These are phyloP conservation scores for Ceriagrion tenellum DNA, from an alignment of 2,888 invertebrate genomes.

Conservation along the genomic window DNA sequence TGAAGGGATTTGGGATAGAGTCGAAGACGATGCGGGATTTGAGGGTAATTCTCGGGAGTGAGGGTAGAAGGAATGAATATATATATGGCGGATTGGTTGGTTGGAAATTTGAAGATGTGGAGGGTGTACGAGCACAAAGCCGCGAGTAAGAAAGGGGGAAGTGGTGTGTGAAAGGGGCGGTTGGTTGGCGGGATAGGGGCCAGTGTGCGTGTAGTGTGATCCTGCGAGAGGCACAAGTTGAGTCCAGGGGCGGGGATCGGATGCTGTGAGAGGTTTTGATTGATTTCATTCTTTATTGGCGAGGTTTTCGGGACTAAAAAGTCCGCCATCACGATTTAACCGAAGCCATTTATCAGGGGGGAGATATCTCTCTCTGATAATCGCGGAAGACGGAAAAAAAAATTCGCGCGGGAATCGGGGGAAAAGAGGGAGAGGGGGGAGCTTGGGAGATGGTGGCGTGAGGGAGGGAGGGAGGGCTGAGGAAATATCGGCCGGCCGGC, in stretches of 20 bases:
- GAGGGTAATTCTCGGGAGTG: background rate
- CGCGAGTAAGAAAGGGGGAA: background rate
- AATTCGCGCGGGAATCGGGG: background rate
- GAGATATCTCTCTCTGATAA: conserved; percentile 34
- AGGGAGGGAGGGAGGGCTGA: background rate
- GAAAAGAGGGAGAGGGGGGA: background rate
- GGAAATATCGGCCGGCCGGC: background rate
- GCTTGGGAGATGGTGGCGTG: background rate
- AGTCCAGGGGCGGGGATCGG: background rate
- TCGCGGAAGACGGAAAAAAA: conserved; percentile 32
- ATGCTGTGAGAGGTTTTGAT: conserved; percentile 43
- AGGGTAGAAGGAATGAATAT: no score
- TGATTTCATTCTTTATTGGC: conserved; percentile 64
- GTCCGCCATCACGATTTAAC: conserved; percentile 62
- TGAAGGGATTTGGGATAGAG: background rate
- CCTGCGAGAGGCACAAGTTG: background rate
- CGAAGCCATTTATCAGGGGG: conserved; percentile 57
- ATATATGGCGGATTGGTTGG: background rate
- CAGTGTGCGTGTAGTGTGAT: no score
- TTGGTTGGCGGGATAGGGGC: no score
- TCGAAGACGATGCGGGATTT: background rate
- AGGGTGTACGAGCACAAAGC: background rate
- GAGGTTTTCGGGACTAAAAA: conserved; percentile 59
- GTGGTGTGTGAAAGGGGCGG: background rate
- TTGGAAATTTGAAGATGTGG: background rate